Evolutionary conservation across 2,113 vertebrate species (phyloP).

Genomic region (Notarius lentiginosus): DNA sequence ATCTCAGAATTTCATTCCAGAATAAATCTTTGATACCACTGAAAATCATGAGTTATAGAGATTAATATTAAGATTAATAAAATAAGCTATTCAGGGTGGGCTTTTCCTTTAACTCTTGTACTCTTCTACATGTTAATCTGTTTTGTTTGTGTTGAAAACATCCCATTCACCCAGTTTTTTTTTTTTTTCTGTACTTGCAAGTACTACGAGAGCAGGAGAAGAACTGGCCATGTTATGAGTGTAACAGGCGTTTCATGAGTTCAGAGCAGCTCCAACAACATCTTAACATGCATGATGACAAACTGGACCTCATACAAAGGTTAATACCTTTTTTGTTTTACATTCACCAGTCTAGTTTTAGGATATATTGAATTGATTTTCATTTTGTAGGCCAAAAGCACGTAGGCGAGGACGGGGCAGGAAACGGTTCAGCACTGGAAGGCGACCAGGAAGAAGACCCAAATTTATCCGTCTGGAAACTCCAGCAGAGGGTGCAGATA

Average conservation of each 20-base stretch:
- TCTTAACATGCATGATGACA: slow-evolving; percentile 96
- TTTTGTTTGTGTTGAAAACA: background rate
- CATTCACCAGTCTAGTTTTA: background rate
- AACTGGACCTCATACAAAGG: slow-evolving; percentile 88
- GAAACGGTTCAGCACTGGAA: slow-evolving; percentile 87
- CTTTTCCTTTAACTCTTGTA: background rate
- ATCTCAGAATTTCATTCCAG: background rate
- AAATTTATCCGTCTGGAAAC: slow-evolving; percentile 89
- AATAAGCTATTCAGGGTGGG: background rate
- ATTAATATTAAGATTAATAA: background rate
- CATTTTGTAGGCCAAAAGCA: slow-evolving; percentile 79
- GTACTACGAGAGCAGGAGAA: slow-evolving; percentile 91
- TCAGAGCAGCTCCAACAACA: slow-evolving; percentile 96
- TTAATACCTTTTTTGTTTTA: slow-evolving; percentile 58
- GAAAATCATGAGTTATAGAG: background rate
- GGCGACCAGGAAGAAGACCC: slow-evolving; percentile 87
- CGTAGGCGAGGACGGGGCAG: slow-evolving; percentile 87
- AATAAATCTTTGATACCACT: background rate
- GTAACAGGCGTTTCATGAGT: slow-evolving; percentile 93
- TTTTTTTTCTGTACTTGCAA: slow-evolving; percentile 42
- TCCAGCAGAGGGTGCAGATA: slow-evolving; percentile 78
- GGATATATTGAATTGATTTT: background rate
- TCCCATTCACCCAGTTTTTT: background rate
- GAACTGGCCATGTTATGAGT: slow-evolving; percentile 98
- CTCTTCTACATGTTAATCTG: background rate